Conservation (phyloP, 1,140 invertebrate genomes). For the Calephelis virginiensis region DNA sequence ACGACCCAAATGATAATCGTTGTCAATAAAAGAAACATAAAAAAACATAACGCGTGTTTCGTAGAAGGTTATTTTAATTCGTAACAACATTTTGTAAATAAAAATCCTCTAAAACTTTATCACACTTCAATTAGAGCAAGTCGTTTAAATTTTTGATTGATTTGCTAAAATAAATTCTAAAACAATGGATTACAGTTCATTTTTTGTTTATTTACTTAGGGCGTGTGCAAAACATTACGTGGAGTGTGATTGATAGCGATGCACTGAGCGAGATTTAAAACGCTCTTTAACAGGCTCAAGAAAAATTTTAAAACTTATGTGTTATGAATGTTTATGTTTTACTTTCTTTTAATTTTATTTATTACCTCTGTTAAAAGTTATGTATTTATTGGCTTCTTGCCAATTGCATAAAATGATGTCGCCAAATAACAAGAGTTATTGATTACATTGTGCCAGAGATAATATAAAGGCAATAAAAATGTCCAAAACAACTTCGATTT, state of each 20-base stretch:
- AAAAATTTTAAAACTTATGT: background rate
- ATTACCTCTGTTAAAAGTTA: no score
- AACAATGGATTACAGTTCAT: background rate
- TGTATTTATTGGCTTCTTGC: no score
- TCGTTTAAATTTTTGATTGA: background rate
- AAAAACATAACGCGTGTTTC: constrained; percentile 21
- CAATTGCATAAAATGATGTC: no score
- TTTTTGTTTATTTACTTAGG: constrained; percentile 1
- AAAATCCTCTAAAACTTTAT: constrained; percentile 43
- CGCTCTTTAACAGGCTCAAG: background rate
- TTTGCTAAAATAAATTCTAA: background rate
- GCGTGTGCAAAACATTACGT: constrained; percentile 4
- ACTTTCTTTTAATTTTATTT: no score
- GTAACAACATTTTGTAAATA: constrained; percentile 20
- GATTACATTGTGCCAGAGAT: no score
- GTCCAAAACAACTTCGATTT: no score
- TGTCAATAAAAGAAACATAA: constrained; percentile 25
- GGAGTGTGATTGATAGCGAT: constrained; percentile 11
- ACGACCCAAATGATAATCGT: constrained; percentile 20
- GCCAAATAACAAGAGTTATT: no score
- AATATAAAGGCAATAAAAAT: no score
- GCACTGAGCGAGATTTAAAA: background rate
- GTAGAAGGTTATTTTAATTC: constrained; percentile 27
- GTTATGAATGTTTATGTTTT: no score
- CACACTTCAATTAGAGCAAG: constrained; percentile 43